Percentiles rank a stretch among this genome's conserved stretches.
These are phyloP conservation scores for Erpetoichthys calabaricus DNA, from an alignment of 2,797 vertebrate genomes.

Conservation along the genomic window DNA sequence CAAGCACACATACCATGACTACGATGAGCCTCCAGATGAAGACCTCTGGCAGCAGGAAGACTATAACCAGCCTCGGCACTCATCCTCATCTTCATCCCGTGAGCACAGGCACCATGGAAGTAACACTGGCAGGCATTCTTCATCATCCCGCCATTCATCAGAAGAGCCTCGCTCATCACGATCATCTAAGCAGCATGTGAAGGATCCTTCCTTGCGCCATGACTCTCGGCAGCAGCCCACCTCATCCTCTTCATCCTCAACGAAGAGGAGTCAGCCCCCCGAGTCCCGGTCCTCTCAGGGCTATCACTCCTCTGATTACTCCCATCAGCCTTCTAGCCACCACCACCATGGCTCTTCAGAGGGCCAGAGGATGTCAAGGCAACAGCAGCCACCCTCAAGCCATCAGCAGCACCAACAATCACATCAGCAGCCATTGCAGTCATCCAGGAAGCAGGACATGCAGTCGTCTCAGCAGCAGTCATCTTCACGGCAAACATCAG, in stretches of 20 bases:
- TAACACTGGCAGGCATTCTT: slow-evolving; percentile 69
- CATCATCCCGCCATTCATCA: slow-evolving; percentile 63
- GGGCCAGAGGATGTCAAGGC: slow-evolving; percentile 58
- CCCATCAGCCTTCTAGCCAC: slow-evolving; percentile 56
- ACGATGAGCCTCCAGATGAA: slow-evolving; percentile 87
- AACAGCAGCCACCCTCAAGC: slow-evolving; percentile 47
- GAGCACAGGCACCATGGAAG: slow-evolving; percentile 81
- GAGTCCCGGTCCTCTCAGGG: slow-evolving; percentile 56
- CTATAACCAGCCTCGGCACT: slow-evolving; percentile 62
- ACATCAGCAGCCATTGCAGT: slow-evolving; percentile 49
- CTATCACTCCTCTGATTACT: slow-evolving; percentile 68
- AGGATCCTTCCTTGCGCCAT: slow-evolving; percentile 61
- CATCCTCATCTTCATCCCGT: slow-evolving; percentile 56
- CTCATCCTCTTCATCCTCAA: slow-evolving; percentile 43
- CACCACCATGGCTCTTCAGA: slow-evolving; percentile 68
- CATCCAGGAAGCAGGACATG: slow-evolving; percentile 7
- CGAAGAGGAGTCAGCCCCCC: slow-evolving; percentile 60
- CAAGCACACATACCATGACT: slow-evolving; percentile 91
- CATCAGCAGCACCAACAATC: slow-evolving; percentile 36
- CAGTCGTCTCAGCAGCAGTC: slow-evolving; percentile 29
- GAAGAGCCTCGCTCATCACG: slow-evolving; percentile 72
- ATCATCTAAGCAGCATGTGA: slow-evolving; percentile 69
- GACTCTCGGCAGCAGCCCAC: slow-evolving; percentile 55
- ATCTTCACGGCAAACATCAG: slow-evolving; percentile 44
- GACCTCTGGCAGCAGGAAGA: slow-evolving; percentile 77